Evolutionary conservation across 2,113 vertebrate genomes (phyloP).

Genomic region (Entelurus aequoreus): DNA sequence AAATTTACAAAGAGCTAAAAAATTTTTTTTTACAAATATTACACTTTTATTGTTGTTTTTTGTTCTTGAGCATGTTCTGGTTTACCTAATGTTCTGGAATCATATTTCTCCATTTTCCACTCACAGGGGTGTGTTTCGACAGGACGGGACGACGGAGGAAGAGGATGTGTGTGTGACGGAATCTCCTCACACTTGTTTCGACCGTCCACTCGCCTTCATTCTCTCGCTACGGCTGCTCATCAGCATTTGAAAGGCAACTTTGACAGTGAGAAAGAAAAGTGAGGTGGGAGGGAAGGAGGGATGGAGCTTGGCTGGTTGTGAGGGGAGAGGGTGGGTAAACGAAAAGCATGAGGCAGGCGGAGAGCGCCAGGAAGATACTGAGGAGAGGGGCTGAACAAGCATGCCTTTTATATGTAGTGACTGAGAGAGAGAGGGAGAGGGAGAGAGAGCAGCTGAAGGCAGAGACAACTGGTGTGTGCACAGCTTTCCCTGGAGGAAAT

Average conservation of each 20-base stretch:
- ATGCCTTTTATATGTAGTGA: conserved; percentile 80
- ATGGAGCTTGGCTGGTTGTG: conserved; percentile 35
- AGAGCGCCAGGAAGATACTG: conserved; percentile 63
- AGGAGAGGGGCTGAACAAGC: conserved; percentile 74
- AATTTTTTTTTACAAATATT: too few species aligned
- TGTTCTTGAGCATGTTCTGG: not conserved
- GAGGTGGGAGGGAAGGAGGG: conserved; percentile 47
- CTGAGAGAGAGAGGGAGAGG: conserved; percentile 55
- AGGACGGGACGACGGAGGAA: conserved; percentile 14
- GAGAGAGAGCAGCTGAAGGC: conserved; percentile 56
- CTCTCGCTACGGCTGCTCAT: conserved; percentile 70
- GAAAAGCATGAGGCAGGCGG: conserved; percentile 66
- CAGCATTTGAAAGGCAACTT: conserved; percentile 82
- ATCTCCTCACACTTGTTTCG: conserved; percentile 73
- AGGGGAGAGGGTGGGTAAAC: conserved; percentile 59
- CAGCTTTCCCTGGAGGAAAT: conserved; percentile 77
- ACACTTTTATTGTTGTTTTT: too few species aligned
- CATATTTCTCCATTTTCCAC: not conserved
- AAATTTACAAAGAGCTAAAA: too few species aligned
- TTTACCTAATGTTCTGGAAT: not conserved
- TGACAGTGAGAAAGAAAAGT: conserved; percentile 80
- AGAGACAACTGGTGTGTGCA: conserved; percentile 72
- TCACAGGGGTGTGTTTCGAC: conserved; percentile 23
- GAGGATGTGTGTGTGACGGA: conserved; percentile 68
- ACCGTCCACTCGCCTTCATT: conserved; percentile 51